Evolutionary conservation across 1,140 invertebrate genomes (phyloP).

Genomic region (Pantala flavescens): DNA sequence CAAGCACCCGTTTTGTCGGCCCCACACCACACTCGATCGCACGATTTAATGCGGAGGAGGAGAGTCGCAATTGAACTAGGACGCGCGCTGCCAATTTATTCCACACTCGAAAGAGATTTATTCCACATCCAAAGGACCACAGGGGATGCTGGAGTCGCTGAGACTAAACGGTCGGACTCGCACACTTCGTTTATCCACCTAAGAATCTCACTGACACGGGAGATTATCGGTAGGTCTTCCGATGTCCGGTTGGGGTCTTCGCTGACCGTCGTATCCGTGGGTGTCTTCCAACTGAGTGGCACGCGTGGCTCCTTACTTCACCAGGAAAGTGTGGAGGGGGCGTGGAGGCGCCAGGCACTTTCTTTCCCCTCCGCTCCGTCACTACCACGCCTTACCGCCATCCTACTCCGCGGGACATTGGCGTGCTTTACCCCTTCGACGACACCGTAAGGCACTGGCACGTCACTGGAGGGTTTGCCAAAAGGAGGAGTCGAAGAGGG

Average conservation of each 20-base stretch:
- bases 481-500: too few species aligned
- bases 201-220: too few species aligned
- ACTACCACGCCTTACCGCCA: not conserved
- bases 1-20: slow-evolving; percentile 2
- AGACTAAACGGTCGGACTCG: too few species aligned
- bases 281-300: slow-evolving; percentile 7
- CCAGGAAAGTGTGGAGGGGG: not conserved
- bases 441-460: too few species aligned
- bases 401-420: not conserved
- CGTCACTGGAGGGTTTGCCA: too few species aligned
- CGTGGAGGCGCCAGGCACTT: not conserved
- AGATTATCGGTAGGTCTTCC: too few species aligned
- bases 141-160: too few species aligned
- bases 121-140: too few species aligned
- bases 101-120: too few species aligned
- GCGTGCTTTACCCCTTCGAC: not conserved
- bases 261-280: not conserved
- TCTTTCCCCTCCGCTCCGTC: not conserved
- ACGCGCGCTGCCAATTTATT: not conserved
- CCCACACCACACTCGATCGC: not conserved
- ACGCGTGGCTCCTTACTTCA: not conserved
- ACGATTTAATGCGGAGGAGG: not conserved
- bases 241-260: too few species aligned
- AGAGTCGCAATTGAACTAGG: not conserved
- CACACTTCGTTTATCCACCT: too few species aligned